A percentile compares a stretch with the other conserved stretches of the same genome.
These are phyloP conservation scores for Alfaro cultratus DNA, from an alignment of 2,797 vertebrate species.

Conservation along the genomic window DNA sequence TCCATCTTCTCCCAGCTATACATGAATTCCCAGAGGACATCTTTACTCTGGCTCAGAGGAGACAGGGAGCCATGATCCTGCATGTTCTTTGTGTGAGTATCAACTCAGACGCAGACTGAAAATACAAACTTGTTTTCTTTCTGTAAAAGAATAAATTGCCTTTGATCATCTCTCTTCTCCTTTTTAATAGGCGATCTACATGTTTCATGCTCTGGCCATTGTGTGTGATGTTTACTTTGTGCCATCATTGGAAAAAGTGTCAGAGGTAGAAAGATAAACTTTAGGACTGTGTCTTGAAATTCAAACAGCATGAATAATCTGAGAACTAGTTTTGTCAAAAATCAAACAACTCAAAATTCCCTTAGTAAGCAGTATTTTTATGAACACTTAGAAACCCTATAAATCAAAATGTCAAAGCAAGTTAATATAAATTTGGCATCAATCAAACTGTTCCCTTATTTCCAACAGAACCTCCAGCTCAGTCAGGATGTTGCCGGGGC, in stretches of 20 bases:
- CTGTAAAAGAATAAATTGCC: neutral
- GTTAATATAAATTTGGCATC: neutral
- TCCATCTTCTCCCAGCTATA: slow-evolving; percentile 66
- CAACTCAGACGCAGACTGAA: neutral
- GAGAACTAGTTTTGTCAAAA: neutral
- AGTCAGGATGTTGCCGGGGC: slow-evolving; percentile 87
- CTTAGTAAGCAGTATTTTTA: neutral
- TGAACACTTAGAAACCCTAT: neutral
- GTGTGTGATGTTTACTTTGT: slow-evolving; percentile 86
- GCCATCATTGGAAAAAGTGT: slow-evolving; percentile 84
- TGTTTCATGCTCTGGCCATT: slow-evolving; percentile 85
- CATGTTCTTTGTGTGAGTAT: slow-evolving; percentile 84
- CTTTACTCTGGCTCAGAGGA: slow-evolving; percentile 79
- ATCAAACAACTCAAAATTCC: neutral
- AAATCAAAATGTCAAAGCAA: neutral
- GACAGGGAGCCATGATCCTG: slow-evolving; percentile 81
- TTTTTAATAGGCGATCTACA: slow-evolving; percentile 81
- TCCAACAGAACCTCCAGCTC: slow-evolving; percentile 80
- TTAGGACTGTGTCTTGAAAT: neutral
- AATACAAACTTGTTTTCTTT: neutral
- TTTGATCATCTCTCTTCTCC: slow-evolving; percentile 18
- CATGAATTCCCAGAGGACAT: slow-evolving; percentile 83
- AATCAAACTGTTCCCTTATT: neutral
- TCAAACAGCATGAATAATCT: neutral
- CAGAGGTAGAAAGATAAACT: slow-evolving; percentile 71